A percentile compares a stretch with the other conserved stretches of the same genome.
These are phyloP conservation scores for Buphagus erythrorhynchus DNA, from an alignment of 2,797 vertebrate species.

Conservation along the genomic window DNA sequence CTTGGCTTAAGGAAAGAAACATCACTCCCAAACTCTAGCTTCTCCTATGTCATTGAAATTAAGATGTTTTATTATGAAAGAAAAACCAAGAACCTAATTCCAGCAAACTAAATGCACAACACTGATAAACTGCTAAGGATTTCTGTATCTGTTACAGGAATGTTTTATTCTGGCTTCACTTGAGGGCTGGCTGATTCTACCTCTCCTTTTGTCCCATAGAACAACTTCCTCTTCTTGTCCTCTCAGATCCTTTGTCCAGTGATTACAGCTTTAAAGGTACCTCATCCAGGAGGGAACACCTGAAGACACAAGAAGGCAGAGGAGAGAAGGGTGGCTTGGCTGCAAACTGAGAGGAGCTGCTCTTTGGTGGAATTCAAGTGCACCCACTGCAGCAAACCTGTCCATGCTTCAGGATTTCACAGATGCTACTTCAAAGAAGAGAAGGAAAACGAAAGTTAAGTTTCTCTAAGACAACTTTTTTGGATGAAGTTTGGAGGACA, in stretches of 20 bases:
- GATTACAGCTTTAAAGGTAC: neutral
- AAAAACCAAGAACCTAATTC: neutral
- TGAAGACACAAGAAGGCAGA: neutral
- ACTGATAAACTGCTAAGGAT: neutral
- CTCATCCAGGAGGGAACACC: neutral
- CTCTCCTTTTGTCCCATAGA: neutral
- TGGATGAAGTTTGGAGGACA: neutral
- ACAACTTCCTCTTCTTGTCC: neutral
- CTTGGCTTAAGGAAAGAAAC: neutral
- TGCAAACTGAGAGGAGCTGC: neutral
- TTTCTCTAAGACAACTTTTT: neutral
- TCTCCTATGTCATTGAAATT: neutral
- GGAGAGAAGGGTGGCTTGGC: neutral
- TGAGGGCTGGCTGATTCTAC: neutral
- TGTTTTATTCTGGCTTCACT: neutral
- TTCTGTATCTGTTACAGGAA: neutral
- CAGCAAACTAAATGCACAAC: neutral
- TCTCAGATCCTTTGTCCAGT: neutral
- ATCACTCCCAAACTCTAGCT: neutral
- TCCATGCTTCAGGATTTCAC: neutral
- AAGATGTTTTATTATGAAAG: neutral
- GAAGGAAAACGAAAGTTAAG: neutral
- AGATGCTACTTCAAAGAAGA: neutral
- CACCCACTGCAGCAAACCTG: neutral
- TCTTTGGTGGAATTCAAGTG: rapidly evolving